Evolutionary conservation across 2,113 vertebrate species (phyloP).

Genomic region (Columba janthina): DNA sequence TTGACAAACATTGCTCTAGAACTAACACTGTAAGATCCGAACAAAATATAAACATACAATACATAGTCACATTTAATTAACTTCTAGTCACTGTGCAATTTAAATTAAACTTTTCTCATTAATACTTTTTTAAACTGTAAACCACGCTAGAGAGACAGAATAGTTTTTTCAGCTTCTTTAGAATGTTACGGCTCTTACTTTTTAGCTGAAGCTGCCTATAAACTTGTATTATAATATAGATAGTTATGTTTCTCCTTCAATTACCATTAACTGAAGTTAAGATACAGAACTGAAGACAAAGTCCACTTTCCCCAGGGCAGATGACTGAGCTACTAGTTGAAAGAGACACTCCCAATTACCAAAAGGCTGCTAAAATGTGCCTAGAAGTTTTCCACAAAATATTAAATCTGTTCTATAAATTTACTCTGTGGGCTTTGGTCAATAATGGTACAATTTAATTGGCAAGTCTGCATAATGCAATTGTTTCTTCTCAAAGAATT

Average conservation of each 20-base stretch:
- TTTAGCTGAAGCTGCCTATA: neutral
- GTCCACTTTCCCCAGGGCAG: neutral
- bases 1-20: constrained; percentile 12
- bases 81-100: neutral
- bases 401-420: neutral
- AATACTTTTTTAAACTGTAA: constrained; percentile 14
- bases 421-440: neutral
- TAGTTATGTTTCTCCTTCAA: neutral
- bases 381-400: neutral
- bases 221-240: neutral
- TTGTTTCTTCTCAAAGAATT: neutral
- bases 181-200: neutral
- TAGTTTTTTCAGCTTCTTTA: neutral
- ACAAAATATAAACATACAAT: neutral
- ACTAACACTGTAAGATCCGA: neutral
- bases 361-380: neutral
- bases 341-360: neutral
- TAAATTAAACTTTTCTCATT: neutral
- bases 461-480: neutral
- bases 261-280: neutral
- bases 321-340: neutral
- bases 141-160: neutral
- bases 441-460: neutral
- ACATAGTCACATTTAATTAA: neutral
- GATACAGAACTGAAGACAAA: neutral